Percentiles rank a stretch among this genome's conserved stretches.
Evolutionary conservation across 2,888 invertebrate genomes (phyloP).

Genomic region (Apamea sordens): DNA sequence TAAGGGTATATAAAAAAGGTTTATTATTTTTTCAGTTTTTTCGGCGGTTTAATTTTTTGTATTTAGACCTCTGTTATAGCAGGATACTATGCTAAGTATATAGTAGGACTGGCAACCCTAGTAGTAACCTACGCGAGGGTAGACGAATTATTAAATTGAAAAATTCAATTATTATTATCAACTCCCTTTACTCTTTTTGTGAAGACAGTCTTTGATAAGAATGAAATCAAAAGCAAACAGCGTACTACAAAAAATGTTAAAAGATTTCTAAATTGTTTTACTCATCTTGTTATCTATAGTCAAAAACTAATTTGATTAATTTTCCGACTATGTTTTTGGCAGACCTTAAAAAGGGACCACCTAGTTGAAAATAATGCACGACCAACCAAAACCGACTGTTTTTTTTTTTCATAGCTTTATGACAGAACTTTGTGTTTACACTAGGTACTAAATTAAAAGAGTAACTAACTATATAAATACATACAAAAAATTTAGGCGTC

Average conservation of each 20-base stretch:
- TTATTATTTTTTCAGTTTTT: too few relatives aligned
- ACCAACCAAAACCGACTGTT: not conserved
- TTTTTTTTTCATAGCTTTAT: not conserved
- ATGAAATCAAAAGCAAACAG: constrained; percentile 21
- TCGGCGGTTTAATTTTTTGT: too few relatives aligned
- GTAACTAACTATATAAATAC: not conserved
- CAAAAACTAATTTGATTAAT: not conserved
- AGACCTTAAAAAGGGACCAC: not conserved
- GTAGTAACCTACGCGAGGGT: not conserved
- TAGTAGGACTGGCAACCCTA: too few relatives aligned
- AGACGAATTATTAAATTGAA: constrained; percentile 70
- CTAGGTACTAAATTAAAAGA: too few relatives aligned
- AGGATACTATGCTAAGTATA: too few relatives aligned
- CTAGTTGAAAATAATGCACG: not conserved
- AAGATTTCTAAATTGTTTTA: not conserved
- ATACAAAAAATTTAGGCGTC: too few relatives aligned
- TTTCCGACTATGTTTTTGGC: not conserved
- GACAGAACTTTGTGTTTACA: too few relatives aligned
- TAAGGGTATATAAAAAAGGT: too few relatives aligned
- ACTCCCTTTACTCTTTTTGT: constrained; percentile 56
- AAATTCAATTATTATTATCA: constrained; percentile 68
- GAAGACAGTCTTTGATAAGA: not conserved
- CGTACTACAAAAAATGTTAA: not conserved
- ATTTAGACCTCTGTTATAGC: too few relatives aligned
- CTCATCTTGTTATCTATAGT: not conserved